Evolutionary conservation across 2,797 vertebrate genomes (phyloP).

Genomic region (Clamator glandarius): DNA sequence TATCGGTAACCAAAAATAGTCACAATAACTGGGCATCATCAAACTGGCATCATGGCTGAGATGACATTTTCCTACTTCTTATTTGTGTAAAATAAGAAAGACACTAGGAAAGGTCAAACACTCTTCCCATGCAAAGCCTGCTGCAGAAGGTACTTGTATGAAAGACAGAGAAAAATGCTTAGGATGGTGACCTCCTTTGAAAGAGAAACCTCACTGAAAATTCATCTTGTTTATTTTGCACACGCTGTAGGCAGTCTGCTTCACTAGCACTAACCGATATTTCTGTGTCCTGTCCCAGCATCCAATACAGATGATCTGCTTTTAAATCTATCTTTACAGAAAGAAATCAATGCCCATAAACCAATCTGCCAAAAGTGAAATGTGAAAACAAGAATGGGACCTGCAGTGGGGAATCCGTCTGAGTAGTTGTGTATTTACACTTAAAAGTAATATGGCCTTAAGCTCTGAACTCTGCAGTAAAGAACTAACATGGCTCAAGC

Average conservation of each 20-base stretch:
- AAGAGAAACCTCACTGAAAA: neutral
- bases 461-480: neutral
- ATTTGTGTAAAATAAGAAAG: neutral
- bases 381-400: neutral
- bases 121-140: neutral
- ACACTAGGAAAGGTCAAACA: neutral
- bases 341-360: neutral
- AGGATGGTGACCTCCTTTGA: neutral
- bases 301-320: neutral
- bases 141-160: neutral
- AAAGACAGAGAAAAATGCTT: neutral
- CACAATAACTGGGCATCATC: neutral
- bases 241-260: neutral
- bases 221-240: neutral
- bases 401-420: neutral
- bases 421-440: neutral
- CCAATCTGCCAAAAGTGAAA: neutral
- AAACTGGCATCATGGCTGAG: neutral
- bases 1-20: neutral
- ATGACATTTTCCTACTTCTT: neutral
- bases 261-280: neutral
- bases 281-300: neutral
- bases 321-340: neutral
- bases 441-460: neutral
- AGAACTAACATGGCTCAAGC: neutral